Evolutionary conservation across 2,113 vertebrate genomes (phyloP), one percentile per base, ranked within the genome.

Genomic region (Corythaixoides concolor): DNA sequence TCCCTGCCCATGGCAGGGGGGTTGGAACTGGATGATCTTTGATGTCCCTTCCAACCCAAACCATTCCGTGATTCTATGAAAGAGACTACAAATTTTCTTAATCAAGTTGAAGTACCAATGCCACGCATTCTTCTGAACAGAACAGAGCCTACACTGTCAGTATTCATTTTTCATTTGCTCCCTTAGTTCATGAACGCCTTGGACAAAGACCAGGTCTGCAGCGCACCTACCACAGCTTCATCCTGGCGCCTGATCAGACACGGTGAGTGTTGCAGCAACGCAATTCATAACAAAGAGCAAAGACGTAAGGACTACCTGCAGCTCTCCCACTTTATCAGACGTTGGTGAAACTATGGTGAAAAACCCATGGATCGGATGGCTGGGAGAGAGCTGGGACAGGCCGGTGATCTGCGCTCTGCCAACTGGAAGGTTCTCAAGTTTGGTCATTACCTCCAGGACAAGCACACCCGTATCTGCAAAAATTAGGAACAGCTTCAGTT

Each of bases 391-490:
- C 77, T 97, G 98, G 30, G 98, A 97, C 78, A 99, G 97, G 6
- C 98, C 98, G 2, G 81, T 87, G 68, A 99, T 98, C 64, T 99
- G 97, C 72, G 97, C 98, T 89, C 96, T 98, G 62, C 99, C 99
- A 11, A 99, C 16, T 3, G 99, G 99, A 72, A 99, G 98, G 88
- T 98, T 98, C 93, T 99, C 98, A 21, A 90, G 94, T 82, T 98
- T 99, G 93, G 98, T 99, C 91, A 99, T 95, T 35, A 99, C 98
- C 49, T 99, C 99, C 94, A 99, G 95, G 59, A 99, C 98, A 76
- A 99, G 97, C 33, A 97, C 98, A 67, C 98, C 98, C 99, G 99
- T 99, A 98, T 99, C 99, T 99, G 98, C 67, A 39, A 90, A 66
- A 95, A 95, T 56, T 7, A 82, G 87, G 43, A 41, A 93, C 17